phyloP scores from a whole-genome alignment of 2,888 invertebrate genomes.

The Drosophila emarginata region DNA sequence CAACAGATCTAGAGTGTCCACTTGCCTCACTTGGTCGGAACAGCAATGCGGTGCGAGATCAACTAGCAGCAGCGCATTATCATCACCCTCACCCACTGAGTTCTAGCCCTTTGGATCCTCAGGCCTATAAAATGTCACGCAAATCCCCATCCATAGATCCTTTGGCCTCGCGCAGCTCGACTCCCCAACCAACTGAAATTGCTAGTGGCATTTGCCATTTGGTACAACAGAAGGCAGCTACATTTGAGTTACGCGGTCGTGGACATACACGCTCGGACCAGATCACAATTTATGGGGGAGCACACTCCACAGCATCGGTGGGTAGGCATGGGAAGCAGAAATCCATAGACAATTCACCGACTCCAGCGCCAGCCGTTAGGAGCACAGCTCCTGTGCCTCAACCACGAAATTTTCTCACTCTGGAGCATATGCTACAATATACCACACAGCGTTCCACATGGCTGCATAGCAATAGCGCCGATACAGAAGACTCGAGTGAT shows the following conservation, averaged over 20 bases:
- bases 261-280: conserved; percentile 54
- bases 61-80: conserved; percentile 74
- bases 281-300: conserved; percentile 34
- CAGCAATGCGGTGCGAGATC: conserved; percentile 78
- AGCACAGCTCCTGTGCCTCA: conserved; percentile 57
- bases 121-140: conserved; percentile 83
- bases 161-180: conserved; percentile 53
- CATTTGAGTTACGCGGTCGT: conserved; percentile 74
- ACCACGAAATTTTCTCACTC: conserved; percentile 78
- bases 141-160: conserved; percentile 81
- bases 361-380: conserved; percentile 53
- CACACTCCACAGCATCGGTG: conserved; percentile 74
- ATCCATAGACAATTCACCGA: conserved; percentile 31
- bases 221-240: conserved; percentile 78
- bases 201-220: conserved; percentile 59
- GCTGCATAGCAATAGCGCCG: conserved; percentile 76
- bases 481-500: conserved; percentile 79
- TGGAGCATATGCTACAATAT: conserved; percentile 79
- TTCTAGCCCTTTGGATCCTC: conserved; percentile 83
- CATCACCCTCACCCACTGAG: conserved; percentile 82
- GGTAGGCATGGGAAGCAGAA: conserved; percentile 63
- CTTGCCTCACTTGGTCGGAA: conserved; percentile 85
- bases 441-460: conserved; percentile 50
- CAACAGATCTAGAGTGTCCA: conserved; percentile 84
- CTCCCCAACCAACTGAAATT: conserved; percentile 47